Percentiles rank a stretch among this genome's conserved stretches.
Evolutionary conservation across 2,888 invertebrate genomes (phyloP).

Genomic region (Drosophila formosana): DNA sequence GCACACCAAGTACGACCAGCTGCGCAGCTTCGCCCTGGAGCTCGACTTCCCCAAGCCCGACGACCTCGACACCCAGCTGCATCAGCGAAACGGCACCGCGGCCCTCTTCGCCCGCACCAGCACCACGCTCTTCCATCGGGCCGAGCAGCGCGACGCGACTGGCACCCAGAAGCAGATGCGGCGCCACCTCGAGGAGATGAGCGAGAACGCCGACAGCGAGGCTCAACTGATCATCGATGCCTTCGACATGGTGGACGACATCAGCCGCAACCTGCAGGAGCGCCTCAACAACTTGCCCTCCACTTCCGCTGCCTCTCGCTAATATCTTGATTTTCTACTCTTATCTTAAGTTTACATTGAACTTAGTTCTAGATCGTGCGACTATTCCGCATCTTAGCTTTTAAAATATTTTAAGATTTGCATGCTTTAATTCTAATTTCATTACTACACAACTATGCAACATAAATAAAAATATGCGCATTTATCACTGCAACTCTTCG

Average conservation of each 20-base stretch:
- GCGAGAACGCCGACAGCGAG: slow-evolving; percentile 51
- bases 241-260: slow-evolving; percentile 71
- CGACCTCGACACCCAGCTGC: slow-evolving; percentile 48
- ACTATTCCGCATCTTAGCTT: neutral
- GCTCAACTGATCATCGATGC: slow-evolving; percentile 64
- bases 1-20: slow-evolving; percentile 42
- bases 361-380: slow-evolving; percentile 74
- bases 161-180: slow-evolving; percentile 66
- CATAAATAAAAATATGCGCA: neutral
- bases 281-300: slow-evolving; percentile 18
- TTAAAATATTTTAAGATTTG: neutral
- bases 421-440: neutral
- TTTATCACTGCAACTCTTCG: neutral
- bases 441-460: neutral
- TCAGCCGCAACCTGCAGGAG: slow-evolving; percentile 53
- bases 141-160: slow-evolving; percentile 62
- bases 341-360: neutral
- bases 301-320: slow-evolving; percentile 15
- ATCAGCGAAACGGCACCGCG: slow-evolving; percentile 34
- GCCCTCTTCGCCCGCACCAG: slow-evolving; percentile 51
- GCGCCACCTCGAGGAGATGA: slow-evolving; percentile 50
- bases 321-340: neutral
- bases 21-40: slow-evolving; percentile 39
- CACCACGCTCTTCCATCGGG: slow-evolving; percentile 50
- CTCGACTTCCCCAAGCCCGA: slow-evolving; percentile 47